Evolutionary conservation across 2,888 invertebrate species (phyloP), one percentile per base, ranked within the genome.

Genomic region (Lycophotia porphyrea): DNA sequence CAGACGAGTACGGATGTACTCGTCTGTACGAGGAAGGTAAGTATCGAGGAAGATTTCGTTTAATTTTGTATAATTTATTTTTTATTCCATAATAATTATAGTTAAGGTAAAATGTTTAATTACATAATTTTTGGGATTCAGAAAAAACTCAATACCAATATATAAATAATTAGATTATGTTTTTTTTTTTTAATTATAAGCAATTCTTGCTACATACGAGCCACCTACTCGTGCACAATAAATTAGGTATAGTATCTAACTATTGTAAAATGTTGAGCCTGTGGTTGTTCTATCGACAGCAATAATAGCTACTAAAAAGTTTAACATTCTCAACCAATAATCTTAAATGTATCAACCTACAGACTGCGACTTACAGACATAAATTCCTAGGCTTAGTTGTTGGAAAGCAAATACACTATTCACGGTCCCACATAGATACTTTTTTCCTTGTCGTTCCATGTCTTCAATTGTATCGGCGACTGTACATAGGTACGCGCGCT

Each of bases 401-500:
- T 55, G 15, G 5, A 55, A 27, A 55, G 27, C 55, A 55, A 52
- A 58, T 58, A 18, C 13, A 74, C 36, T 31, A 2, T 9, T 60
- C 31, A 55, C 9, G 15, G 21, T n/a, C 3, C 18, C 39, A 31
- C 55, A 21, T 11, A n/a, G 34, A 13, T 27, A 34, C 42, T 61
- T 7, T 39, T 27, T 34, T 44, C 18, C 8, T 65, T 27, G 13
- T 3, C 5, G 8, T 71, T 15, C 5, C 21, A 36, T 27, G 13
- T 9, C 24, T 64, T n/a, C n/a, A n/a, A n/a, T n/a, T 78, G 36
- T 89, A 77, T 80, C 49, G 65, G 24, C 61, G 86, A 87, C 84
- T 91, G 94, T 95, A 93, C 94, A 8, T 34, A 64, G 77, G 66
- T 75, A 81, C 24, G 68, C 70, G 67, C 69, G 79, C 76, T 66